Percentiles rank a stretch among this genome's conserved stretches.
Evolutionary conservation across 1,140 invertebrate genomes (phyloP).

Genomic region (Drosophila subobscura): DNA sequence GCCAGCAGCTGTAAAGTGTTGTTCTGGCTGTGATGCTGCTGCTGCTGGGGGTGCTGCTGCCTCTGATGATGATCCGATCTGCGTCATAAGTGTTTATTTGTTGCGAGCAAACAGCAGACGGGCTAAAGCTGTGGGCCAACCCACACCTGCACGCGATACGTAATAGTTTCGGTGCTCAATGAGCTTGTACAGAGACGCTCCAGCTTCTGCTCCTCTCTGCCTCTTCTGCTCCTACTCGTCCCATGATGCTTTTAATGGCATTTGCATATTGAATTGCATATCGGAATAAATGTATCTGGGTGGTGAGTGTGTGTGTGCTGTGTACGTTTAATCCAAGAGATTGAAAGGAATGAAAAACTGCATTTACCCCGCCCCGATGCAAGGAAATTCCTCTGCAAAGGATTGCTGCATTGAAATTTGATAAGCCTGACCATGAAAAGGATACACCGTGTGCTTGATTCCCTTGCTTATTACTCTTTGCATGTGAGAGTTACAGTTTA

Average conservation of each 20-base stretch:
- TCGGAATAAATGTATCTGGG: neutral
- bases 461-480: no score
- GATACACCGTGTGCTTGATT: no score
- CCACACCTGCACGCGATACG: slow-evolving; percentile 10
- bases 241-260: slow-evolving; percentile 38
- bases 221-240: slow-evolving; percentile 18
- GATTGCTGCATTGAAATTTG: no score
- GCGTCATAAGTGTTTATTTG: slow-evolving; percentile 76
- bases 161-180: slow-evolving; percentile 71
- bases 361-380: no score
- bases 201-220: no score
- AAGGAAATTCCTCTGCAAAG: no score
- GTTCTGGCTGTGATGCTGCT: slow-evolving; percentile 1
- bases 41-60: slow-evolving; percentile 19
- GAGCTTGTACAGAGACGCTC: slow-evolving; percentile 59
- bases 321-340: neutral
- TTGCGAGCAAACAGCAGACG: slow-evolving; percentile 54
- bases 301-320: neutral
- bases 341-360: neutral
- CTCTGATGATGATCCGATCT: slow-evolving; percentile 58
- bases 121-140: slow-evolving; percentile 1
- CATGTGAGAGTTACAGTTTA: no score
- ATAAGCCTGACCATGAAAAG: no score
- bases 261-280: slow-evolving; percentile 65
- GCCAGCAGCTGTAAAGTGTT: slow-evolving; percentile 14